Evolutionary conservation across 1,140 invertebrate species (phyloP).

Genomic region (Maconellicoccus hirsutus): DNA sequence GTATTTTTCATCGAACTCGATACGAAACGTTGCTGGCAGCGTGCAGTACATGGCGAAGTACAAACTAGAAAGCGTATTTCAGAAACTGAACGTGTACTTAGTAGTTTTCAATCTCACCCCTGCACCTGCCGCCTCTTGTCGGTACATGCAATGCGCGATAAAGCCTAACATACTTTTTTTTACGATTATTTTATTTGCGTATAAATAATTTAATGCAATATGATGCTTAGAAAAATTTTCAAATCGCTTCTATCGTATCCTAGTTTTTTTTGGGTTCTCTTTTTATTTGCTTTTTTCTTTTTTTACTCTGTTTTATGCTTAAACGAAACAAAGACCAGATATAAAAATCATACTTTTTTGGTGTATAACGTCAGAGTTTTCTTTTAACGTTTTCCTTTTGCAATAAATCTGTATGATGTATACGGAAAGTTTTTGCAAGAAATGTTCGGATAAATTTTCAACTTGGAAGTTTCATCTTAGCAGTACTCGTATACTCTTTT

Average conservation of each 20-base stretch:
- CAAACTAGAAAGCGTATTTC: not conserved
- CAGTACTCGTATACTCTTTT: conserved; percentile 5
- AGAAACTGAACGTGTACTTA: not conserved
- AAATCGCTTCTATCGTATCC: not conserved
- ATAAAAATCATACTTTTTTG: conserved; percentile 9
- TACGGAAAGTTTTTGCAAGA: not conserved
- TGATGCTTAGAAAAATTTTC: not conserved
- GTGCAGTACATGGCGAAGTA: too few relatives aligned
- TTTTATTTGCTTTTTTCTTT: not conserved
- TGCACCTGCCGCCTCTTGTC: not conserved
- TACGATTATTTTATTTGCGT: conserved; percentile 2
- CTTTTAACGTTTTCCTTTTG: conserved; percentile 4
- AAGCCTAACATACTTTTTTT: not conserved
- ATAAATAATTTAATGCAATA: conserved; percentile 2
- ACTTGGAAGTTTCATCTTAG: conserved; percentile 8
- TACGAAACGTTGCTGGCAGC: too few relatives aligned
- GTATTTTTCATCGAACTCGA: too few relatives aligned
- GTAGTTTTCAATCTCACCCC: not conserved
- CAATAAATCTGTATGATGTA: conserved; percentile 3
- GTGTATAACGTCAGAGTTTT: conserved; percentile 8
- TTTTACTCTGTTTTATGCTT: not conserved
- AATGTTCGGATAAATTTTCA: not conserved
- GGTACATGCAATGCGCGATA: not conserved
- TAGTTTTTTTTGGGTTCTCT: not conserved
- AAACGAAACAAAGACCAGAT: not conserved